These are phyloP conservation scores for Tyto alba DNA, from an alignment of 2,113 vertebrate species.

Conservation along the genomic window DNA sequence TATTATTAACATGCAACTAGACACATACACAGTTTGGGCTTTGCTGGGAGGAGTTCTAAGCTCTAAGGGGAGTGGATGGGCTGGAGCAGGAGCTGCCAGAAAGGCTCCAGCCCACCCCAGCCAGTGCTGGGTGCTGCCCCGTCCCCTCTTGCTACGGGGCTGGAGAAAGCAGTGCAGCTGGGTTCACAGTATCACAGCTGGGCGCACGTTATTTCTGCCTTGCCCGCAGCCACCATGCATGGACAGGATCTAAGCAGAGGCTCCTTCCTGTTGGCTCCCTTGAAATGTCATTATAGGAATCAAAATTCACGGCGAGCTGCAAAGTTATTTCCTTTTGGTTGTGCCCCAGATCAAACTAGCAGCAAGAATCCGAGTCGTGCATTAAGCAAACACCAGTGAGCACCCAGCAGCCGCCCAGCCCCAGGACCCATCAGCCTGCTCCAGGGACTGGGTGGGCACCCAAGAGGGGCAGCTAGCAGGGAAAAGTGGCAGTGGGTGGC, in stretches of 20 bases:
- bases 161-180: not conserved
- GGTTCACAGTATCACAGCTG: not conserved
- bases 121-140: not conserved
- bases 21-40: not conserved
- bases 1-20: not conserved
- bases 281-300: not conserved
- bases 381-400: not conserved
- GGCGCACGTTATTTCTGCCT: not conserved
- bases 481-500: not conserved
- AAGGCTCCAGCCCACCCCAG: not conserved
- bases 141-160: not conserved
- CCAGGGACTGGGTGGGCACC: not conserved
- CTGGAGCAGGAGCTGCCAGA: not conserved
- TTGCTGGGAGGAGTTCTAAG: not conserved
- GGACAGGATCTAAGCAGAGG: not conserved
- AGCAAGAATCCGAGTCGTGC: not conserved
- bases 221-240: not conserved
- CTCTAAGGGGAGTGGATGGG: not conserved
- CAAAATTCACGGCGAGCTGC: not conserved
- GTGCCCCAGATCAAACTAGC: not conserved
- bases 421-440: not conserved
- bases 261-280: not conserved
- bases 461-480: not conserved
- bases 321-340: conserved; percentile 16
- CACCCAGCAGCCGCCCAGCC: not conserved